These are phyloP conservation scores for Falco novaeseelandiae DNA, from an alignment of 2,797 vertebrate species.

Conservation along the genomic window DNA sequence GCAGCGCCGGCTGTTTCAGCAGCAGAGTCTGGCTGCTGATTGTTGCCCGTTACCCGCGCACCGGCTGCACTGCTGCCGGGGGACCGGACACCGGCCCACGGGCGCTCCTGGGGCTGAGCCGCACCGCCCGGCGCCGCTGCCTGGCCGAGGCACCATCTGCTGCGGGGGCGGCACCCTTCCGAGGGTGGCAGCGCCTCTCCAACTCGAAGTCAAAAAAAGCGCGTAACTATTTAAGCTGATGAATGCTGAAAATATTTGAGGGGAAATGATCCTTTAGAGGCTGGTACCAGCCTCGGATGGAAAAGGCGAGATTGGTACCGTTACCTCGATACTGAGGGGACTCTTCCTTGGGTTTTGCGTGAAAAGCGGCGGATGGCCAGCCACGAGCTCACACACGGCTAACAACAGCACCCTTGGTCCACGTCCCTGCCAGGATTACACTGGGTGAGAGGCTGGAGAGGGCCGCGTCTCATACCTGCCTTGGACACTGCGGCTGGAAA, in stretches of 20 bases:
- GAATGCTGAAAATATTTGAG: neutral
- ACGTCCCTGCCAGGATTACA: fast-evolving
- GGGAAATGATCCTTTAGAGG: neutral
- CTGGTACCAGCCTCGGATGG: neutral
- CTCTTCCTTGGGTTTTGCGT: fast-evolving
- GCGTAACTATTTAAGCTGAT: neutral
- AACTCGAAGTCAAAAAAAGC: neutral
- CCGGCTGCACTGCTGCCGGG: neutral
- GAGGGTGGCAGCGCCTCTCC: neutral
- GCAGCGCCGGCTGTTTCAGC: no score
- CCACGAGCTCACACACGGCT: fast-evolving
- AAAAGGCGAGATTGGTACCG: fast-evolving
- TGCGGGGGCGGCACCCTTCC: neutral
- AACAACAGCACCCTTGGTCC: neutral
- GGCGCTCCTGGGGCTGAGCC: no score
- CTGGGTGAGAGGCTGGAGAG: neutral
- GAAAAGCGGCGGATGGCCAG: neutral
- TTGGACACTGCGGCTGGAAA: fast-evolving
- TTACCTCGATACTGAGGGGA: fast-evolving
- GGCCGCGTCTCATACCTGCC: fast-evolving
- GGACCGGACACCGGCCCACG: fast-evolving
- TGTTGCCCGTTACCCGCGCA: fast-evolving
- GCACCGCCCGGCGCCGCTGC: fast-evolving
- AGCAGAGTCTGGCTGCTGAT: neutral
- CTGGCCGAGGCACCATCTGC: neutral